These are phyloP conservation scores for Deilephila porcellus DNA, from an alignment of 2,888 invertebrate species.

Conservation along the genomic window DNA sequence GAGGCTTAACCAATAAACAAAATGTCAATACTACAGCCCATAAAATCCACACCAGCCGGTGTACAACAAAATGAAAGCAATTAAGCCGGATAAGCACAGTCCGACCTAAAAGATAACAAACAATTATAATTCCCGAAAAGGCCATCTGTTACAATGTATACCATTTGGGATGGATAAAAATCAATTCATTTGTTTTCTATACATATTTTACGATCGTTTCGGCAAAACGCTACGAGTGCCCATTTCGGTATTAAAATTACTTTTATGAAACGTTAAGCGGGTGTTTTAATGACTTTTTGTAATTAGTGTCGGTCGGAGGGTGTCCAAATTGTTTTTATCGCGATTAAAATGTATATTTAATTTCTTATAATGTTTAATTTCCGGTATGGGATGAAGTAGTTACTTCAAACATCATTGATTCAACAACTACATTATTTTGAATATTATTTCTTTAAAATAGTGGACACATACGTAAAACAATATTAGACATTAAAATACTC, in stretches of 20 bases:
- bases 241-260: constrained; percentile 18
- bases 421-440: too few species aligned
- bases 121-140: constrained; percentile 17
- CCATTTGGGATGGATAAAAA: constrained; percentile 14
- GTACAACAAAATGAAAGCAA: constrained; percentile 1
- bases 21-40: too few species aligned
- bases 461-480: too few species aligned
- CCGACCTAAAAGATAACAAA: constrained; percentile 17
- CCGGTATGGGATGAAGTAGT: too few species aligned
- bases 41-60: not conserved
- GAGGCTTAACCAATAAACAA: too few species aligned
- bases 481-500: too few species aligned
- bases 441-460: too few species aligned
- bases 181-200: constrained; percentile 23
- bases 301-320: not conserved
- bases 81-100: constrained; percentile 15
- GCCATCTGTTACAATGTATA: constrained; percentile 1
- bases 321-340: not conserved
- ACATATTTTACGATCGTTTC: constrained; percentile 17
- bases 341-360: not conserved
- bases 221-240: constrained; percentile 8
- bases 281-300: constrained; percentile 2
- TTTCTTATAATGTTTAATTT: not conserved
- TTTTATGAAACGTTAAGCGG: constrained; percentile 4
- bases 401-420: too few species aligned